These are phyloP conservation scores for Patiria pectinifera DNA, from an alignment of 53 echinoderm and acorn worm genomes.

Conservation along the genomic window DNA sequence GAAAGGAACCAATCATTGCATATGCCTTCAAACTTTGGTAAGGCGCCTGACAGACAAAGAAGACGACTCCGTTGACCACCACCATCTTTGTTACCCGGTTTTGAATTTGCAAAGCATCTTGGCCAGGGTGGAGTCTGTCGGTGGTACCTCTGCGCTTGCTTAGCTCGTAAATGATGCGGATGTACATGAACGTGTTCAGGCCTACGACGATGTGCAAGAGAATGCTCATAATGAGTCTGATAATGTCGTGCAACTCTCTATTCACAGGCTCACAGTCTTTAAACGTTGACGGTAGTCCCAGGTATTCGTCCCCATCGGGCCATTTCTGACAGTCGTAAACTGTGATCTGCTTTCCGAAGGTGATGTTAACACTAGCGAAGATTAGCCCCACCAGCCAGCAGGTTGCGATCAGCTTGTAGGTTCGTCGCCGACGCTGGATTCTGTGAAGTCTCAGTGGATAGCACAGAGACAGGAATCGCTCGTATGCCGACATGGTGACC, in stretches of 20 bases:
- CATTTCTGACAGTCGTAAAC: neutral
- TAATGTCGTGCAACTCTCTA: neutral
- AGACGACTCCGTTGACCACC: constrained; percentile 5
- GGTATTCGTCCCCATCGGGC: constrained; percentile 6
- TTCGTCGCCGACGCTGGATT: constrained; percentile 5
- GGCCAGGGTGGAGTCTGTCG: neutral
- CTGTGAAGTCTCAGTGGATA: constrained; percentile 23
- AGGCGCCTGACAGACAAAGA: constrained; percentile 10
- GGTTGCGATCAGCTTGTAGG: constrained; percentile 1
- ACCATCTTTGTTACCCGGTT: constrained; percentile 27
- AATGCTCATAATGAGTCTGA: neutral
- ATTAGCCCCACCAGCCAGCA: constrained; percentile 38
- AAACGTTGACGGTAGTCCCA: neutral
- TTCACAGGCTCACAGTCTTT: neutral
- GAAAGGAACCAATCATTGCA: neutral
- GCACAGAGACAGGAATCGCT: constrained; percentile 34
- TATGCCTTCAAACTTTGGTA: neutral
- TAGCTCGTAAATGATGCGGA: constrained; percentile 6
- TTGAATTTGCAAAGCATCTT: neutral
- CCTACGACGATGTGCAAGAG: neutral
- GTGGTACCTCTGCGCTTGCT: neutral
- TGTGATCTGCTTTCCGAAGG: too few relatives aligned
- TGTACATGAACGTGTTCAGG: constrained; percentile 21
- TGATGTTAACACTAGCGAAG: neutral
- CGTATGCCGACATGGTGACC: constrained; percentile 11